These are phyloP conservation scores for Homalodisca vitripennis DNA, from an alignment of 1,140 invertebrate species.

Conservation along the genomic window DNA sequence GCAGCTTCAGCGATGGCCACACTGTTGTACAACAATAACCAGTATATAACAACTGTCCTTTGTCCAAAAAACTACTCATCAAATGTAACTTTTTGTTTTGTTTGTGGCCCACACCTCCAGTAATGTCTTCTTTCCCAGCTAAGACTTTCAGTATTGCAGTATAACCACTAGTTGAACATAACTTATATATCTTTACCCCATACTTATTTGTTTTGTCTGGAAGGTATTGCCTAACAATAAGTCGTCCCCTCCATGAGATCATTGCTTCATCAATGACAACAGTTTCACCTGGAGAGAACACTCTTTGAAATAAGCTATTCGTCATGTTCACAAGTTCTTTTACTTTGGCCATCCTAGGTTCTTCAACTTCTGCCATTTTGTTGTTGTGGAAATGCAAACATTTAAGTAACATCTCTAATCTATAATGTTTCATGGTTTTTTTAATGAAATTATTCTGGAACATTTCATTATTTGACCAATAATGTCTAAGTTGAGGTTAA, in stretches of 20 bases:
- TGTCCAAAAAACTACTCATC: background rate
- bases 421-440: background rate
- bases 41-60: too few species aligned
- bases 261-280: background rate
- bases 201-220: background rate
- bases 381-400: background rate
- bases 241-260: background rate
- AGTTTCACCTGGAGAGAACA: background rate
- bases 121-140: too few species aligned
- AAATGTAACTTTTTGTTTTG: background rate
- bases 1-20: background rate
- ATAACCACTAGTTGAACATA: background rate
- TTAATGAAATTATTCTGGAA: too few species aligned
- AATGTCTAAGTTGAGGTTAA: background rate
- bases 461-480: background rate
- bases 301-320: background rate
- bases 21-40: background rate
- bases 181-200: background rate
- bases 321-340: background rate
- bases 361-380: background rate
- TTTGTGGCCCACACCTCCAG: too few species aligned
- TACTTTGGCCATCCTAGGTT: background rate
- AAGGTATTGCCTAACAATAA: background rate
- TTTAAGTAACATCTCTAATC: background rate
- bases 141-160: background rate